Evolutionary conservation across 2,113 vertebrate species (phyloP), one percentile per base, ranked within the genome.

Genomic region (Crotalus viridis): DNA sequence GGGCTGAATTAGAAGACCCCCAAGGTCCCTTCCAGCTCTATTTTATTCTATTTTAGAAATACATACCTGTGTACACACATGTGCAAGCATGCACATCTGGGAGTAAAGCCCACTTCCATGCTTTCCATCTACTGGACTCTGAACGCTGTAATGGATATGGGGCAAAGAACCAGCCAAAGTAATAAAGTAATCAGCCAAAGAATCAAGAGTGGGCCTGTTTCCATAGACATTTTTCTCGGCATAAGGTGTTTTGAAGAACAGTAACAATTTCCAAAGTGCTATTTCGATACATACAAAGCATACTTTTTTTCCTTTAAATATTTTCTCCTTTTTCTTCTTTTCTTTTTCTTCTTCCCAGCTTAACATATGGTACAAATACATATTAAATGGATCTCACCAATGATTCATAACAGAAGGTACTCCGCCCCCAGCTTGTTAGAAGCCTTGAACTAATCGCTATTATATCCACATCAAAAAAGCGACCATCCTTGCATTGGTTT

Each of bases 401-500:
- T 91, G 93, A 94, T 93, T 94, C 93, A 93, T 90, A 95, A 92
- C 92, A 94, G 94, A 94, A 95, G 91, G 91, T 92, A 88, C 59
- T 89, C 90, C 55, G 56, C 69, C 57, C 61, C 87, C 15, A 55
- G 87, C 39, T 85, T 91, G 54, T 57, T 91, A 92, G 92, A 90
- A 93, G 94, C 85, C 87, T 89, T 4, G 93, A 89, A 93, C 91
- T 94, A 94, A 90, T 93, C 74, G 81, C 24, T 54, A 93, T 89
- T 91, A 88, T 48, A 9, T n/a, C 51, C 46, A 43, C 55, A 87
- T 85, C 94, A 89, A 88, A 89, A 91, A 59, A 90, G 64, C 55
- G 28, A 22, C 61, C 94, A 91, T 89, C 89, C 94, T 93, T 92
- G 57, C 59, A 87, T 89, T 93, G 92, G 54, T 94, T 91, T 94